These are phyloP conservation scores for Conops quadrifasciatus DNA, from an alignment of 2,888 invertebrate genomes.

Conservation along the genomic window DNA sequence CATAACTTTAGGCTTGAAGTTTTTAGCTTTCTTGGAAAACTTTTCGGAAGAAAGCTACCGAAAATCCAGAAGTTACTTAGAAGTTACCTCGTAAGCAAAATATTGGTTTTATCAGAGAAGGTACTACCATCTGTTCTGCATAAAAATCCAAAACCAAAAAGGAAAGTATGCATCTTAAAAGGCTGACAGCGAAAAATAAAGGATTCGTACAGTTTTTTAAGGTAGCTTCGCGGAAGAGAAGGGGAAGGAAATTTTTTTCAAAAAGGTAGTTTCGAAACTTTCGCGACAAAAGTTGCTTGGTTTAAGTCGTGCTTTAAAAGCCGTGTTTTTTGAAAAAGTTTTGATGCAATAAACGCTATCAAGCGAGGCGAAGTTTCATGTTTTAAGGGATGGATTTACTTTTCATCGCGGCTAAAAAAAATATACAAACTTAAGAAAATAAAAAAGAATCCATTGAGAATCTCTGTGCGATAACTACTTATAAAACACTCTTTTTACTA, in stretches of 20 bases:
- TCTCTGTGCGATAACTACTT: too few species aligned
- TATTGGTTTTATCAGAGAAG: not conserved
- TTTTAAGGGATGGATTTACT: too few species aligned
- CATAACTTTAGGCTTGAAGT: slow-evolving; percentile 48
- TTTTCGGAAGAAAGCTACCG: not conserved
- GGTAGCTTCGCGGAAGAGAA: too few species aligned
- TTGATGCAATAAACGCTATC: not conserved
- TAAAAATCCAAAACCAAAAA: not conserved
- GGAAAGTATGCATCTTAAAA: not conserved
- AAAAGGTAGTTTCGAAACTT: too few species aligned
- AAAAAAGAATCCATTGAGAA: too few species aligned
- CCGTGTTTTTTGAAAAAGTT: slow-evolving; percentile 8
- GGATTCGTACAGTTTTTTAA: too few species aligned
- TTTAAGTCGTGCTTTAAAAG: slow-evolving; percentile 21
- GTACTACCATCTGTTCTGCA: not conserved
- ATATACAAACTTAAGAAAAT: too few species aligned
- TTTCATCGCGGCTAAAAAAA: too few species aligned
- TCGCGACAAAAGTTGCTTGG: not conserved
- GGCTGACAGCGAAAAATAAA: not conserved
- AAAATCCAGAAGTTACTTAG: not conserved
- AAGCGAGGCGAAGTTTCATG: too few species aligned
- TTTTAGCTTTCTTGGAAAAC: slow-evolving; percentile 8
- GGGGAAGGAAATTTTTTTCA: too few species aligned
- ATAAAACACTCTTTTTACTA: too few species aligned
- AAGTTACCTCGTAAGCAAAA: not conserved